A percentile compares a stretch with the other conserved stretches of the same genome.
These are phyloP conservation scores for Botrylloides violaceus DNA, from an alignment of 23 tunicate species.

Conservation along the genomic window DNA sequence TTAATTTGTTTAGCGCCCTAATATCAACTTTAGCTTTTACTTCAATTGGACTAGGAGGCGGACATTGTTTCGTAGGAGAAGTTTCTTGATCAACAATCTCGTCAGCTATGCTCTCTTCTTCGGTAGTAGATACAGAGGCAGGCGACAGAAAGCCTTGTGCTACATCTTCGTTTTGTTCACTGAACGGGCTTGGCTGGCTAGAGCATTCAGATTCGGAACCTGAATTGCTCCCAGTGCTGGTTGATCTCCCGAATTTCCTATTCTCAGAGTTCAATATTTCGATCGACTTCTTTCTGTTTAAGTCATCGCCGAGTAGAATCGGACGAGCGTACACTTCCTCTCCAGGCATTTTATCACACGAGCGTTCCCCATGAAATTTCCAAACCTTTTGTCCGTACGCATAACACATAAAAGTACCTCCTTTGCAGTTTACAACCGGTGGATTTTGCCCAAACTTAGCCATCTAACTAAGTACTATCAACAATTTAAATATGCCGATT, in stretches of 20 bases:
- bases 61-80: not conserved
- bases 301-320: not conserved
- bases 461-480: no score
- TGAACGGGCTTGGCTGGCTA: slow-evolving; percentile 21
- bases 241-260: slow-evolving; percentile 7
- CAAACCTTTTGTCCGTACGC: slow-evolving; percentile 21
- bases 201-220: slow-evolving; percentile 25
- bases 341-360: slow-evolving; percentile 20
- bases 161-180: slow-evolving; percentile 6
- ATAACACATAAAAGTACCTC: slow-evolving; percentile 22
- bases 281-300: not conserved
- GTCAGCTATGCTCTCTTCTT: not conserved
- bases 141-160: slow-evolving; percentile 4
- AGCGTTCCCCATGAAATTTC: slow-evolving; percentile 24
- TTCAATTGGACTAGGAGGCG: slow-evolving; percentile 13
- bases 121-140: not conserved
- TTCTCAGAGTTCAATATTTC: not conserved
- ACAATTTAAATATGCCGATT: no score
- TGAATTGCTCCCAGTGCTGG: slow-evolving; percentile 20
- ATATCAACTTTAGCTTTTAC: slow-evolving; percentile 14
- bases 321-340: not conserved
- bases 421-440: not conserved
- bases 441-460: not conserved
- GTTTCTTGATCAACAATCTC: not conserved
- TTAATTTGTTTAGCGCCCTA: slow-evolving; percentile 1